Evolutionary conservation across 2,888 invertebrate genomes (phyloP), one percentile per base, ranked within the genome.

Genomic region (Chymomyza procnemis): DNA sequence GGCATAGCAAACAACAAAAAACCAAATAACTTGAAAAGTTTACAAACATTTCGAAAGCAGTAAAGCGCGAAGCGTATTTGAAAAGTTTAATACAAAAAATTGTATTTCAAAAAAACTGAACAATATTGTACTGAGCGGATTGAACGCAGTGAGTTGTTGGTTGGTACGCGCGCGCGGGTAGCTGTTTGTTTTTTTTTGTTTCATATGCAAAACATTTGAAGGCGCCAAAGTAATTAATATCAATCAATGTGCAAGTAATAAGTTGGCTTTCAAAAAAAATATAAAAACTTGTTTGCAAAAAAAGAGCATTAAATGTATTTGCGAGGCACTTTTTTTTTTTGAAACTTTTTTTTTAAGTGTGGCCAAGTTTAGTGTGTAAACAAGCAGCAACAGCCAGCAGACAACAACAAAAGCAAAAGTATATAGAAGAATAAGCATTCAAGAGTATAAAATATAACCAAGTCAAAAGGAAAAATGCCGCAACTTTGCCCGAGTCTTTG

Each of bases 171-270:
- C 8, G 26, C 0, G 26, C 8, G 26, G 2, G 22, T 22, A 22
- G n/a, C 6, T 30, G 30, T 6, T 34, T 4, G 12, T 34, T 12
- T 12, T 52, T 52, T 52, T 52, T 52, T 52, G 18, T 52, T 52
- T 14, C 5, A 8, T 19, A 21, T 52, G 14, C 5, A 8, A 52
- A 21, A n/a, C 16, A 9, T 52, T 52, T 14, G 60, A 61, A 61
- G n/a, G 14, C 12, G 55, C 75, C 77, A 73, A 62, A 74, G 68
- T 56, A 71, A 58, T 71, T 59, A 76, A 52, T 56, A 56, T 54
- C 52, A 56, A 55, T 34, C 16, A 54, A 50, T 67, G 73, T 59
- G 46, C 57, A 72, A 48, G 41, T 61, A 16, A 41, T 34, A 56
- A 19, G 47, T 41, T 3, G 26, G 26, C 26, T 26, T n/a, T n/a